Percentiles rank a stretch among this genome's conserved stretches.
phyloP scores from a whole-genome alignment of 2,888 invertebrate species.

The Yponomeuta cagnagella region DNA sequence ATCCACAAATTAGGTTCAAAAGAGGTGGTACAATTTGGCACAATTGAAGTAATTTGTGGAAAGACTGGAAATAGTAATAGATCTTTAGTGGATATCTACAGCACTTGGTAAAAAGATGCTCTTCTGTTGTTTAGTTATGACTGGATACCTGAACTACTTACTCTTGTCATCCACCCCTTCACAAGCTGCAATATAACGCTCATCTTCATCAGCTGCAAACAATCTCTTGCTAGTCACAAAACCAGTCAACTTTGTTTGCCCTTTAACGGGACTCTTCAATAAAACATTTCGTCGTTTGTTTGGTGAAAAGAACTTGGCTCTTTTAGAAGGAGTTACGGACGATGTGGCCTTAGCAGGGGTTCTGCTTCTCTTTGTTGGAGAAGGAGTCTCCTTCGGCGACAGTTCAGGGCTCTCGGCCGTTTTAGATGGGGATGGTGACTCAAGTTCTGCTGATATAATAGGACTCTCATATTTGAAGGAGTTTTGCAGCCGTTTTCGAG shows the following conservation, averaged over 20 bases:
- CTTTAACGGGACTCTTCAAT: slow-evolving; percentile 33
- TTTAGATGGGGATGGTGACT: background rate
- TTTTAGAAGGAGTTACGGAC: slow-evolving; percentile 12
- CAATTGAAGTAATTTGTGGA: no score
- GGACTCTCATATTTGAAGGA: background rate
- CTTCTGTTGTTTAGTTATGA: no score
- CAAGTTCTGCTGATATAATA: background rate
- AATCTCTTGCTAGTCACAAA: slow-evolving; percentile 24
- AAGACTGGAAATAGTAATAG: no score
- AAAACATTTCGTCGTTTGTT: slow-evolving; percentile 27
- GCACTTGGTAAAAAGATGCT: no score
- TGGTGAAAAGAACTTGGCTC: slow-evolving; percentile 18
- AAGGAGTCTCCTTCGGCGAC: background rate
- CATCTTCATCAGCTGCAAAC: slow-evolving; percentile 18
- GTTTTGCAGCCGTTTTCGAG: background rate
- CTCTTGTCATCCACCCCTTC: slow-evolving; percentile 55
- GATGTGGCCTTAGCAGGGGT: background rate
- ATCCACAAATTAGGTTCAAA: no score
- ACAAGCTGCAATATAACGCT: slow-evolving; percentile 28
- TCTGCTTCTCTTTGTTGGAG: background rate
- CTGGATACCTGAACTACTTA: slow-evolving; percentile 30
- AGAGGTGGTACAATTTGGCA: no score
- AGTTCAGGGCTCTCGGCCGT: background rate
- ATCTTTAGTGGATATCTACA: no score
- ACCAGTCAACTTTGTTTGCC: slow-evolving; percentile 37